Base-by-base conservation (phyloP, 2,113 vertebrate species). In the Pterocles burchelli region DNA sequence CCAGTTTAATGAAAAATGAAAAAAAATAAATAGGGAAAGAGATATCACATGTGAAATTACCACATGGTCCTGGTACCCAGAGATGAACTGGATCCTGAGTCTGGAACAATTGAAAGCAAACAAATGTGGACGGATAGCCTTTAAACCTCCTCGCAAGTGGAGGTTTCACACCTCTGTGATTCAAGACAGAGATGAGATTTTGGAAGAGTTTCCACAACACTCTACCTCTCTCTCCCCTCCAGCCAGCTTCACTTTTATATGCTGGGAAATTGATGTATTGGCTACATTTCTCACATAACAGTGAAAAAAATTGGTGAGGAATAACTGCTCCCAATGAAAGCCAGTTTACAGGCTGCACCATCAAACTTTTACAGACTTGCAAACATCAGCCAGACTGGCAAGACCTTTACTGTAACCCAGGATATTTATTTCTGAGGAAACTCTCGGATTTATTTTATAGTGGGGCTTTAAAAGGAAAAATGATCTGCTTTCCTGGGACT, bases 71-170 rank as follows among this genome's bases (percentile, higher is more conserved):
- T 20, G 2, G 6, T 19, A 43, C 6, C 48, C 48, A 59, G 33
- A 52, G 38, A 33, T 6, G 18, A 68, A 36, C 52, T 33, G 41
- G 46, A n/a, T 48, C 49, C 82, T 54, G 54, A 38, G 36, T 10
- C 19, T 51, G 41, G 34, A 65, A 67, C 28, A 62, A 46, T 0
- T 33, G 51, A 54, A 76, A 70, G 28, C 6, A 38, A 59, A 62
- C 7, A 13, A 36, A 49, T 25, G 17, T 1, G 28, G 20, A 29
- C 33, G 43, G 8, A 3, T 1, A 49, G 2, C 4, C 65, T 71
- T 61, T 46, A 43, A 36, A 34, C 22, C 26, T 79, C 22, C 26
- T 79, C 8, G 0, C 22, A 19, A 15, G n/a, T 49, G 45, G 54
- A 70, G 26, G 43, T 34, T 88, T 83, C 63, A 22, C 4, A 63